Evolutionary conservation across 2,888 invertebrate genomes (phyloP).

Genomic region (Sipha maydis): DNA sequence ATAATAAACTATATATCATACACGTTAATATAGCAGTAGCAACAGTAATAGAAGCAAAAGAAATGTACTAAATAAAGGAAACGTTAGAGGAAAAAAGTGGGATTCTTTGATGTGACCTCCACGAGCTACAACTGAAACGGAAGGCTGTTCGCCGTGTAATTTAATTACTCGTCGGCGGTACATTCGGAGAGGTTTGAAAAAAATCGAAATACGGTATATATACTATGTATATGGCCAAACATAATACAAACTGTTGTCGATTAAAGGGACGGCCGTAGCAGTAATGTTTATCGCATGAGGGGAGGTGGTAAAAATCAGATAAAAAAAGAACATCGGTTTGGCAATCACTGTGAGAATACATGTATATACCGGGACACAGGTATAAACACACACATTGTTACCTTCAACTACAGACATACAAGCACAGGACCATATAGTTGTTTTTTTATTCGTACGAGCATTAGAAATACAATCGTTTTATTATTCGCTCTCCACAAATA

Average conservation of each 20-base stretch:
- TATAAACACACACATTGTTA: background rate
- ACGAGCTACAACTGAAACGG: background rate
- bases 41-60: no score
- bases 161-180: background rate
- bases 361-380: no score
- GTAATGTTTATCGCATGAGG: background rate
- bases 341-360: background rate
- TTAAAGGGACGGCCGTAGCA: background rate
- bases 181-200: background rate
- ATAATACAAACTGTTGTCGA: background rate
- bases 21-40: background rate
- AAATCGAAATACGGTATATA: background rate
- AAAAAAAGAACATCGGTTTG: background rate
- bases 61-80: background rate
- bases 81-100: background rate
- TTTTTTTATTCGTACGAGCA: background rate
- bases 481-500: background rate
- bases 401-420: background rate
- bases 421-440: background rate
- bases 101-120: constrained; percentile 8
- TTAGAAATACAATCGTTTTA: constrained; percentile 29
- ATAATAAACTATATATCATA: no score
- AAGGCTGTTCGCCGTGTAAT: background rate
- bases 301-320: constrained; percentile 10
- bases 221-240: background rate